Evolutionary conservation across 2,888 invertebrate genomes (phyloP), one percentile per base, ranked within the genome.

Genomic region (Scaptomyza polygonia): DNA sequence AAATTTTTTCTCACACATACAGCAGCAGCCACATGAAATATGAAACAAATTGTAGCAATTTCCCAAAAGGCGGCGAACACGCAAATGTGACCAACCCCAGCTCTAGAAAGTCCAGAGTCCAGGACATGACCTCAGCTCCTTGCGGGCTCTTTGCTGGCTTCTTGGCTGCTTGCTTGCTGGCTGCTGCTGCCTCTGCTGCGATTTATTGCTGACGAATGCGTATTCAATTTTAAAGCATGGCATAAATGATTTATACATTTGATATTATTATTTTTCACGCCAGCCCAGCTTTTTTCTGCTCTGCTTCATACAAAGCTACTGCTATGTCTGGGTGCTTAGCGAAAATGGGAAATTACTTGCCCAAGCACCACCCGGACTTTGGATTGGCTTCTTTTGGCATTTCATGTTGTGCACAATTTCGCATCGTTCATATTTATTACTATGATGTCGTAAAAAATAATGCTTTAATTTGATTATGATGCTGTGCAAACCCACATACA

Each of bases 121-220:
- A 52, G 62, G 56, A 54, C 14, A 57, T 57, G 54, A 67, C 42
- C 56, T 71, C 34, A 61, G 66, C 63, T 65, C 53, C 53, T 49
- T 51, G 48, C 32, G 39, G 48, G 21, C 40, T 62, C 25, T 44
- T 43, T 55, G 29, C 49, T 58, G 32, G 47, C 36, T 56, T 14
- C 51, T 42, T 44, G n/a, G 36, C 59, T 52, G 29, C 43, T 47
- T 34, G 34, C 21, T 43, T 55, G 29, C 49, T 58, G 29, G 47
- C 36, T 56, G 25, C 36, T 56, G 25, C 51, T 42, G 30, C 48
- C 53, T n/a, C 32, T 34, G 29, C 47, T 44, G 75, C 72, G 66
- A 85, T 85, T 88, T 85, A 88, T 88, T 79, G 88, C 88, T 85
- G 84, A 84, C 82, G 86, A 86, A 88, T 88, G 80, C 78, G 73